phyloP scores from a whole-genome alignment of 1,140 invertebrate species.

The Tetramorium alpestre region DNA sequence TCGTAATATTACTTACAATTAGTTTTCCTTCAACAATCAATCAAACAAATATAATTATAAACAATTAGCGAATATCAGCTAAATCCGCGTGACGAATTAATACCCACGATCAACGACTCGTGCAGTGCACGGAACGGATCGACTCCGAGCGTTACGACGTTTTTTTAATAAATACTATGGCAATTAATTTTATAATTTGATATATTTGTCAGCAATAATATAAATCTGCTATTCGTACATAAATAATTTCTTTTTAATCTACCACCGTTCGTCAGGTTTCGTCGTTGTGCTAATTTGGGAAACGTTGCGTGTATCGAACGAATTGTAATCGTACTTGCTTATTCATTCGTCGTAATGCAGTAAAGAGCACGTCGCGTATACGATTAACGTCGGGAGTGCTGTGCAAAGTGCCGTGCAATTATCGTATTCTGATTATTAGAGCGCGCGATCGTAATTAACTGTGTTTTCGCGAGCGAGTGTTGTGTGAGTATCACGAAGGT shows the following conservation, averaged over 20 bases:
- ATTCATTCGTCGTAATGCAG: constrained; percentile 12
- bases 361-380: not conserved
- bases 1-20: not conserved
- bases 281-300: not conserved
- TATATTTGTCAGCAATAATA: not conserved
- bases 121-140: not conserved
- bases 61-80: not conserved
- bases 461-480: not conserved
- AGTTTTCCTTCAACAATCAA: not conserved
- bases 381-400: not conserved
- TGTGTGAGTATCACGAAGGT: not conserved
- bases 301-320: not conserved
- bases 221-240: not conserved
- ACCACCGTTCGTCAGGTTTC: not conserved
- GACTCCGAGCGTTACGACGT: not conserved
- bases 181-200: not conserved
- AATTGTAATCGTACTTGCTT: constrained; percentile 6
- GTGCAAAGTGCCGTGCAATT: constrained; percentile 2
- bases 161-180: not conserved
- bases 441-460: constrained; percentile 10
- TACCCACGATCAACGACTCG: not conserved
- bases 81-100: not conserved
- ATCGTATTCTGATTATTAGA: constrained; percentile 20
- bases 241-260: not conserved
- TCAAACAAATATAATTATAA: no score